Conservation (phyloP, 2,888 invertebrate genomes). For the Teleiodes luculella region DNA sequence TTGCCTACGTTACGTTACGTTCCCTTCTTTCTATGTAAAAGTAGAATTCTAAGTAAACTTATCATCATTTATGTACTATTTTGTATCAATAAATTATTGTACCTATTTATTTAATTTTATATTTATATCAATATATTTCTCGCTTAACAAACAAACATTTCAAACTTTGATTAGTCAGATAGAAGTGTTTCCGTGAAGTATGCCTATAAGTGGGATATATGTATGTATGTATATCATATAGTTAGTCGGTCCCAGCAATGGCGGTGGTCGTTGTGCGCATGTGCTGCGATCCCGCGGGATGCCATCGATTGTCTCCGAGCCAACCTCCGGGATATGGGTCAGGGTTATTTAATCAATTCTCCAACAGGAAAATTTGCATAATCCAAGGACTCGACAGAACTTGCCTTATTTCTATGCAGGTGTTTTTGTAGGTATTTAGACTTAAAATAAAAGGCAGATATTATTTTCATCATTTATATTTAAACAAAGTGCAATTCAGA, state of each 20-base stretch:
- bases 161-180: not conserved
- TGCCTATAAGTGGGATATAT: too few species aligned
- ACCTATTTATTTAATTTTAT: too few species aligned
- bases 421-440: not conserved
- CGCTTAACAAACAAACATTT: not conserved
- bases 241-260: not conserved
- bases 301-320: slow-evolving; percentile 67
- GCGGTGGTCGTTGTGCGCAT: slow-evolving; percentile 51
- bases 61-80: too few species aligned
- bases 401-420: not conserved
- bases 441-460: slow-evolving; percentile 13
- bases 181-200: not conserved
- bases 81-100: too few species aligned
- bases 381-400: not conserved
- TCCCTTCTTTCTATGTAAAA: too few species aligned
- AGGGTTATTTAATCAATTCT: slow-evolving; percentile 41
- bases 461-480: slow-evolving; percentile 78
- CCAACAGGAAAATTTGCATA: not conserved
- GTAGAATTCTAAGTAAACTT: too few species aligned
- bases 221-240: not conserved
- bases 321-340: slow-evolving; percentile 58
- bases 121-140: too few species aligned
- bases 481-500: slow-evolving; percentile 79
- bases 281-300: slow-evolving; percentile 73
- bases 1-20: too few species aligned